Evolutionary conservation across 1,140 invertebrate species (phyloP).

Genomic region (Caenorhabditis remanei): DNA sequence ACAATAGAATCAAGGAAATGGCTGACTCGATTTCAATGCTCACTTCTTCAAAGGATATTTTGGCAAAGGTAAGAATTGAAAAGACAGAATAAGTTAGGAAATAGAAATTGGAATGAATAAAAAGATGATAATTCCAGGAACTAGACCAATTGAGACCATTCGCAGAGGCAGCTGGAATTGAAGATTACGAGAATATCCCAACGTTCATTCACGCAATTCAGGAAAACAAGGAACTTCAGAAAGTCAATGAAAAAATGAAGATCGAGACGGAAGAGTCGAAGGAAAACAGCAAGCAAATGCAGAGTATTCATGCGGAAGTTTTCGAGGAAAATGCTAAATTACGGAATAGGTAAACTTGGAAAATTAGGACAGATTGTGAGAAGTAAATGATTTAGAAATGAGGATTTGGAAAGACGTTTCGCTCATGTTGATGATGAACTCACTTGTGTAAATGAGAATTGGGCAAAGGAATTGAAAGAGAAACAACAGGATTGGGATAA

Average conservation of each 20-base stretch:
- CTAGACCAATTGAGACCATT: constrained; percentile 59
- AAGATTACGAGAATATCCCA: constrained; percentile 54
- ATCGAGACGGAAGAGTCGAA: constrained; percentile 37
- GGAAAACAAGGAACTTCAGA: constrained; percentile 44
- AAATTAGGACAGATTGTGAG: not conserved
- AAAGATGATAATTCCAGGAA: constrained; percentile 3
- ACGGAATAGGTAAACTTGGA: constrained; percentile 35
- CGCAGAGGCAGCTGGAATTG: constrained; percentile 48
- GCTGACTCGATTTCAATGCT: constrained; percentile 38
- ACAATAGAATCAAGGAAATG: constrained; percentile 27
- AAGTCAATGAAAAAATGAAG: constrained; percentile 23
- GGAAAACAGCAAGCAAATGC: constrained; percentile 17
- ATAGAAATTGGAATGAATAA: too few relatives aligned
- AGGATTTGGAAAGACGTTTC: constrained; percentile 59
- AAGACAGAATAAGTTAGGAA: too few relatives aligned
- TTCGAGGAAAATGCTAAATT: constrained; percentile 54
- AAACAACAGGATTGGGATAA: constrained; percentile 60
- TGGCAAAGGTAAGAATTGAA: constrained; percentile 9
- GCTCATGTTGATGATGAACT: constrained; percentile 54
- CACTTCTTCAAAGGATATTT: constrained; percentile 39
- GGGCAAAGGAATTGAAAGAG: constrained; percentile 56
- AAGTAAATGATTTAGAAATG: constrained; percentile 16
- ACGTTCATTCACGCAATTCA: constrained; percentile 50
- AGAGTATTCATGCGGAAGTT: constrained; percentile 32
- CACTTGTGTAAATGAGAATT: constrained; percentile 57